Percentiles rank a stretch among this genome's conserved stretches.
Conservation (phyloP, 2,888 invertebrate genomes). For the Cataglyphis livida region DNA sequence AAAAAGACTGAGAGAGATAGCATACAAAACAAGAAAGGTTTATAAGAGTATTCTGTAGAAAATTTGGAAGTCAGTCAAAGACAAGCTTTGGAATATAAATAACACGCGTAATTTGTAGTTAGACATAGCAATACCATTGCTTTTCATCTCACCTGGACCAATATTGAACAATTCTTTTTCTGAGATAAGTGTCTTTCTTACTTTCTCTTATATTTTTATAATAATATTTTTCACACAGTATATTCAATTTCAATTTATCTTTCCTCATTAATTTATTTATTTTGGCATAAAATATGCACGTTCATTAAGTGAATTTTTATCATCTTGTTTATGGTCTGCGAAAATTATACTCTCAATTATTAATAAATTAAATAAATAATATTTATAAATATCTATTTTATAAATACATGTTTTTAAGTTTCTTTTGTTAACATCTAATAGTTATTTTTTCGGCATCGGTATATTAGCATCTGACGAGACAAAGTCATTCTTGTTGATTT, state of each 20-base stretch:
- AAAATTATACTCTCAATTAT: neutral
- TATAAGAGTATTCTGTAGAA: neutral
- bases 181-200: neutral
- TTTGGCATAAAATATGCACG: neutral
- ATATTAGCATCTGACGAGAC: neutral
- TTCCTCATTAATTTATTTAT: neutral
- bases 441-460: neutral
- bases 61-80: neutral
- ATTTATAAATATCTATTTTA: neutral
- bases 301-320: neutral
- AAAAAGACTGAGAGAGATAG: neutral
- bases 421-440: neutral
- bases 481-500: neutral
- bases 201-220: neutral
- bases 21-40: neutral
- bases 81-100: neutral
- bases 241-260: neutral
- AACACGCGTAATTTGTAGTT: neutral
- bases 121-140: neutral
- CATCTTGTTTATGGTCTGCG: neutral
- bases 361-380: neutral
- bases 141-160: neutral
- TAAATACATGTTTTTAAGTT: neutral
- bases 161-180: neutral
- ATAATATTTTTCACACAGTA: neutral